Percentiles rank a stretch among this genome's conserved stretches.
Conservation (phyloP, 2,888 invertebrate genomes). For the Phorcus lineatus region DNA sequence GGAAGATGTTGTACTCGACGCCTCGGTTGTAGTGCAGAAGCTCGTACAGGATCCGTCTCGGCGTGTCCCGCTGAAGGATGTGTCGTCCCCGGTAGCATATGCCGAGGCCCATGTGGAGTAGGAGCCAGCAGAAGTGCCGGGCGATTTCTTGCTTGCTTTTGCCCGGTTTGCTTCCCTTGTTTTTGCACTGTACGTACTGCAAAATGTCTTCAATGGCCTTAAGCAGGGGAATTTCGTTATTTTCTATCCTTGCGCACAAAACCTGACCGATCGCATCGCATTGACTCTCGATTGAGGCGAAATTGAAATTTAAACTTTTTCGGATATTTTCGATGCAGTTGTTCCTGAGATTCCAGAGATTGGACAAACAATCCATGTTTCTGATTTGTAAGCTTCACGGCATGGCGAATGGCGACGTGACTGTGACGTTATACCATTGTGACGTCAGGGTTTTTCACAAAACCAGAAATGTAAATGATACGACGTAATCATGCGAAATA, state of each 20-base stretch:
- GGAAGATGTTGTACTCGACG: conserved; percentile 25
- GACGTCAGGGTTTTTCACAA: neutral
- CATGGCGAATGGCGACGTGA: neutral
- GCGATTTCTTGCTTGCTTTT: neutral
- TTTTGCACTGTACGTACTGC: neutral
- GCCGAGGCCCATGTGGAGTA: conserved; percentile 24
- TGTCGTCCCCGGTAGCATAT: neutral
- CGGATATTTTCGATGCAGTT: conserved; percentile 11
- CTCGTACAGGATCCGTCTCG: neutral
- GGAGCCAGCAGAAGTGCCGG: conserved; percentile 26
- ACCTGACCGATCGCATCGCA: conserved; percentile 20
- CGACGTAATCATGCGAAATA: no score
- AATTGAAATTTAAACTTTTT: neutral
- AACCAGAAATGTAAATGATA: no score
- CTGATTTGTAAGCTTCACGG: neutral
- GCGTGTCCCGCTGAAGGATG: neutral
- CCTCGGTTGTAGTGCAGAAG: conserved; percentile 19
- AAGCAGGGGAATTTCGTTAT: neutral
- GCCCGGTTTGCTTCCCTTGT: neutral
- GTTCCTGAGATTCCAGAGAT: conserved; percentile 9
- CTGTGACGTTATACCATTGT: neutral
- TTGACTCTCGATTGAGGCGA: neutral
- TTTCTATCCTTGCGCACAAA: neutral
- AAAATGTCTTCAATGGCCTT: conserved; percentile 9
- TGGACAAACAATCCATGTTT: conserved; percentile 9